Evolutionary conservation across 2,888 invertebrate species (phyloP).

Genomic region (Tortricodes alternella): DNA sequence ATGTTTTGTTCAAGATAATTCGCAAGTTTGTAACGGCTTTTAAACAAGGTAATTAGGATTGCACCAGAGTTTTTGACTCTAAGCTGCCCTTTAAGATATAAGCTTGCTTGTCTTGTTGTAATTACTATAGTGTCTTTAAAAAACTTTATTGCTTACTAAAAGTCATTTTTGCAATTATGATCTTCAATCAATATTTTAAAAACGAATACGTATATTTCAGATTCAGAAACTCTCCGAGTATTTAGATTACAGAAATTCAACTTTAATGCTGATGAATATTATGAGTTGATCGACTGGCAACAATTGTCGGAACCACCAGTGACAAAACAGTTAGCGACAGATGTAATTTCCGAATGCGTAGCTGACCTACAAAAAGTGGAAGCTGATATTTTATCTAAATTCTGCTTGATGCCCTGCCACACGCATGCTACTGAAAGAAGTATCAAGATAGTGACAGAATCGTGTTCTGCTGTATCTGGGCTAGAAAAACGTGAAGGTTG

Average conservation of each 20-base stretch:
- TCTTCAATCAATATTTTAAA: no score
- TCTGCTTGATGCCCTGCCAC: constrained; percentile 21
- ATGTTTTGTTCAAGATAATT: no score
- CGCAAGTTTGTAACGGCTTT: no score
- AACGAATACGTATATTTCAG: no score
- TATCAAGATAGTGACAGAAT: constrained; percentile 21
- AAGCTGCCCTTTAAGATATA: no score
- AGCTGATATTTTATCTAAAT: constrained; percentile 1
- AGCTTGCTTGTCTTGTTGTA: no score
- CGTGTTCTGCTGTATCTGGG: neutral
- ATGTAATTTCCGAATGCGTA: neutral
- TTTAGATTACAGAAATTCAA: constrained; percentile 11
- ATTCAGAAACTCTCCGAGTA: neutral
- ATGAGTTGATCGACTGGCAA: constrained; percentile 26
- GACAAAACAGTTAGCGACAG: neutral
- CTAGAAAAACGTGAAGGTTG: constrained; percentile 5
- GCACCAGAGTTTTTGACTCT: no score
- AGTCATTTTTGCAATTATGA: no score
- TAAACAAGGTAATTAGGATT: no score
- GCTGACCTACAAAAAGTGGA: neutral
- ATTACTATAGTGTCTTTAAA: no score
- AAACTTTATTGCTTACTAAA: no score
- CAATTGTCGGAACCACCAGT: constrained; percentile 16
- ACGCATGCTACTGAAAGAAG: constrained; percentile 24
- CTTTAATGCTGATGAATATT: constrained; percentile 12